Evolutionary conservation across 2,888 invertebrate species (phyloP), one percentile per base, ranked within the genome.

Genomic region (Nyleta sp.): DNA sequence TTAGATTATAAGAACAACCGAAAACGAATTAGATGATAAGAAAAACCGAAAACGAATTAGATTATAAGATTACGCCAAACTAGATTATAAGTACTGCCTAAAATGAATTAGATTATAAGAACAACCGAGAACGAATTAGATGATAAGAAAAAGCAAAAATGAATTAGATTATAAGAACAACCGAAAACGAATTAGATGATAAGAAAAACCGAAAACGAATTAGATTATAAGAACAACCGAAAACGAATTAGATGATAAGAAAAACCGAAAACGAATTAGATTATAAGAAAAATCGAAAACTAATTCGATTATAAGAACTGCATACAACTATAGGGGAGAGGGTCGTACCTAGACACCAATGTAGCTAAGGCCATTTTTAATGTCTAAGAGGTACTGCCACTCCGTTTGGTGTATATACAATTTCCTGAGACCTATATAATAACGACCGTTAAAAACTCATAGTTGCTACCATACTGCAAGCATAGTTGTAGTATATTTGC

Each of bases 401-500:
- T 28, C 10, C 17, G 35, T 33, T 55, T n/a, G 35, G 33, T 11
- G 35, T 35, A 35, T 44, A 44, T 20, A 35, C n/a, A 20, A 38
- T 40, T 40, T 7, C 40, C 15, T 31, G 50, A 24, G 28, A 31
- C 35, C 59, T 42, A 60, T 18, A 44, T 28, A 24, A 44, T 8
- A 15, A 28, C 28, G 28, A 6, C 28, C 40, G 40, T 15, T 44
- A 18, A 13, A 46, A 46, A 46, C 35, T 17, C 20, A 18, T 15
- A 22, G 44, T 28, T 8, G 44, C 44, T 60, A 31, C 46, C 13
- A 60, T 13, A 18, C 35, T 35, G 28, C 13, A 24, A 22, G 15
- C 44, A 31, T 53, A 53, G 53, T 52, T 53, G 53, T 38, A 40
- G 24, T 52, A 40, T 60, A 59, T 60, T 71, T 71, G 60, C 55